Evolutionary conservation across 2,888 invertebrate species (phyloP), one percentile per base, ranked within the genome.

Genomic region (Sepiola atlantica): DNA sequence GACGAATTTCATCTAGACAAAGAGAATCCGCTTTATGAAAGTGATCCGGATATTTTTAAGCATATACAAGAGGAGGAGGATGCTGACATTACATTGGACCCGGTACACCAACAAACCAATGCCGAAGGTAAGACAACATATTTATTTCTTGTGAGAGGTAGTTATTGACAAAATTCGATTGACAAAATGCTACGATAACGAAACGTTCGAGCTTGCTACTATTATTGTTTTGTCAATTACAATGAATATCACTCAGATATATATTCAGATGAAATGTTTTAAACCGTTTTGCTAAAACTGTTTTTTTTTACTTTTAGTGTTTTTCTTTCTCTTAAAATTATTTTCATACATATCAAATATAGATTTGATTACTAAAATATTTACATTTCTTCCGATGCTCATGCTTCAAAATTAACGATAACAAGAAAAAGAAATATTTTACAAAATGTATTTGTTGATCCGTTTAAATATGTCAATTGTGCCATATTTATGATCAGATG

Each of bases 21-120:
- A 94, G 96, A 96, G 94, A 97, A 97, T 94, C 97, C 97, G 0
- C 95, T 97, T 61, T 97, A 96, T 94, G 95, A 96, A 94, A 97
- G 97, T 95, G 97, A 97, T 94, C 96, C 96, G 94, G 96, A 96
- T 95, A 94, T 96, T 16, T 95, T 96, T 94, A 95, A 95, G 94
- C 94, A 95, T 77, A 95, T 95, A 16, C 96, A 96, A 93, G 94
- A 95, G 94, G 96, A 96, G 94, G 95, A 95, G 57, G 94, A 95
- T 55, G 95, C 96, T 94, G 96, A 96, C 94, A 96, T 96, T 55
- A 96, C 96, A 0, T 96, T 96, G 95, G 96, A 96, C 45, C 96
- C 96, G 0, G 96, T 96, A 54, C 96, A 95, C 21, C 95, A 95
- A 93, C 92, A 93, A 77, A 95, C 90, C 20, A 55, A 92, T 24